Evolutionary conservation across 1,140 invertebrate genomes (phyloP).

Genomic region (Drosophila ananassae): DNA sequence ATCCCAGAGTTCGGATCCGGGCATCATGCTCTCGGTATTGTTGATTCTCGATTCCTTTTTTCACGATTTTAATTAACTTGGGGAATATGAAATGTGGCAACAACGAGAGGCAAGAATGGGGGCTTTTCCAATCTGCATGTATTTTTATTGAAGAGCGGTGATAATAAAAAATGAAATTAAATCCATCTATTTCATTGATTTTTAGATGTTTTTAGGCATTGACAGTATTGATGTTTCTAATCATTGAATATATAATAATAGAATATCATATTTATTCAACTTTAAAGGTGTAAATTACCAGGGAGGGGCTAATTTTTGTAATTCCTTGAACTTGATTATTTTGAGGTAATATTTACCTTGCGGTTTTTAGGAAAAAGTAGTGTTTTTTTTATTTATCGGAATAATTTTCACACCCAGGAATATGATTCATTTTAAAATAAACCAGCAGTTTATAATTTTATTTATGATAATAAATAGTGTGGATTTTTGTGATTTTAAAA

Average conservation of each 20-base stretch:
- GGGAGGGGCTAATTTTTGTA: too few species aligned
- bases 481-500: too few species aligned
- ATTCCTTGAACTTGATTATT: too few species aligned
- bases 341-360: too few species aligned
- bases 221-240: background rate
- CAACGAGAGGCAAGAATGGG: background rate
- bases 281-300: too few species aligned
- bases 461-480: too few species aligned
- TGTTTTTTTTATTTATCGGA: too few species aligned
- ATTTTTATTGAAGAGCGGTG: constrained; percentile 4
- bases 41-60: constrained; percentile 19
- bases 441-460: too few species aligned
- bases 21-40: constrained; percentile 9
- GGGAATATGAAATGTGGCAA: constrained; percentile 62
- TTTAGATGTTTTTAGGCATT: background rate
- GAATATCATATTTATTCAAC: too few species aligned
- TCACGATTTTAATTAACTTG: constrained; percentile 78
- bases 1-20: constrained; percentile 13
- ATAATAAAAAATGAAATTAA: background rate
- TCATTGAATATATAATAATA: background rate
- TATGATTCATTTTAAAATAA: too few species aligned
- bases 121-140: constrained; percentile 23
- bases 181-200: background rate
- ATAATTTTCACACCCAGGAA: too few species aligned
- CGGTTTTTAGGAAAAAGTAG: too few species aligned